A percentile compares a stretch with the other conserved stretches of the same genome.
These are phyloP conservation scores for Chaetodon auriga DNA, from an alignment of 2,113 vertebrate genomes.

Conservation along the genomic window DNA sequence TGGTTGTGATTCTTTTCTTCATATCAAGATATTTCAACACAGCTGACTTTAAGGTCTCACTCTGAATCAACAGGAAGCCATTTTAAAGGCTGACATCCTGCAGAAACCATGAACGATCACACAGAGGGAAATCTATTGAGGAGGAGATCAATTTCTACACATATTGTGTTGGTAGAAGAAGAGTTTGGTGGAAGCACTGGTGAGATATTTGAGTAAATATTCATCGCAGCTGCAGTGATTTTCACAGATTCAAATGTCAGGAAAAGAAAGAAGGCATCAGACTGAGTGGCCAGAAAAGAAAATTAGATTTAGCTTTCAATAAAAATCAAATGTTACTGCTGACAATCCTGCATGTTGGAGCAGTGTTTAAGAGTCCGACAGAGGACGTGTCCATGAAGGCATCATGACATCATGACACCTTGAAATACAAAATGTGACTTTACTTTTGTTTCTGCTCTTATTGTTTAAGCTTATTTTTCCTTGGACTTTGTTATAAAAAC, in stretches of 20 bases:
- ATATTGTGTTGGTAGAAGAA: neutral
- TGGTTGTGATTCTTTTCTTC: too few species aligned
- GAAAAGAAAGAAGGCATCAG: neutral
- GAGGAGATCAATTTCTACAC: neutral
- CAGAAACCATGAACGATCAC: too few species aligned
- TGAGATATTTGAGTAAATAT: neutral
- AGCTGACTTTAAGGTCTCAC: too few species aligned
- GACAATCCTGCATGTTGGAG: too few species aligned
- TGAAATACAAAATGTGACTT: too few species aligned
- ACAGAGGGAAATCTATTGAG: too few species aligned
- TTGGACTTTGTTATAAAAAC: too few species aligned
- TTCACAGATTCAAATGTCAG: neutral
- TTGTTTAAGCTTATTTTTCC: too few species aligned
- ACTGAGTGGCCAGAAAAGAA: neutral
- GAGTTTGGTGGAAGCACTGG: neutral
- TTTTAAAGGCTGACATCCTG: neutral
- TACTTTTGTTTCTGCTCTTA: too few species aligned
- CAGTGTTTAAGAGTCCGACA: neutral
- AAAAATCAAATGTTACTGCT: neutral
- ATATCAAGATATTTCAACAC: too few species aligned
- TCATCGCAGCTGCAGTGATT: neutral
- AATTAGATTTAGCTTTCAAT: neutral
- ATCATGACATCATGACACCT: too few species aligned
- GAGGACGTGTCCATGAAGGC: neutral
- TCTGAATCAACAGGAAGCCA: too few species aligned